phyloP scores from a whole-genome alignment of 2,888 invertebrate genomes.

The Lysandra bellargus region DNA sequence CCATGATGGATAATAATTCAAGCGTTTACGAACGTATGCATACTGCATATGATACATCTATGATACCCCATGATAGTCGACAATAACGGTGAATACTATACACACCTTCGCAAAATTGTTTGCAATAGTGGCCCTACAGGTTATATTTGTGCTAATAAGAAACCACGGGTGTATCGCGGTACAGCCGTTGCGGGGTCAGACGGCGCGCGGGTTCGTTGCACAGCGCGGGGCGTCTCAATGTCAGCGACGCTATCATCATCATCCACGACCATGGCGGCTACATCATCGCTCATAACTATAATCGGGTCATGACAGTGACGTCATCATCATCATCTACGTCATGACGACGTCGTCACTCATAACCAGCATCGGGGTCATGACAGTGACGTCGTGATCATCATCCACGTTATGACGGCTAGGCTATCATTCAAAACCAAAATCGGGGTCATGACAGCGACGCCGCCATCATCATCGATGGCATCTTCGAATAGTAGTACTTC shows the following conservation, averaged over 20 bases:
- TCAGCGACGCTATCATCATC: neutral
- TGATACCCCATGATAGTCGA: no score
- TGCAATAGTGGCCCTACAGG: neutral
- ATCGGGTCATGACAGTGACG: neutral
- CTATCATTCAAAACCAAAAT: neutral
- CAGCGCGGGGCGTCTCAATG: constrained; percentile 21
- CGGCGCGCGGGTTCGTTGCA: constrained; percentile 13
- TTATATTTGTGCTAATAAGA: neutral
- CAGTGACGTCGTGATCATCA: neutral
- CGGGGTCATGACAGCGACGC: neutral
- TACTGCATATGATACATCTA: no score
- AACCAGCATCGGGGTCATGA: neutral
- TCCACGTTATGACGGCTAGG: neutral
- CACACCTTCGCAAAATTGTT: no score
- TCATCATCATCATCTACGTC: no score
- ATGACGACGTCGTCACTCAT: no score
- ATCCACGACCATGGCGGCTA: neutral
- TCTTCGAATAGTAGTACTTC: no score
- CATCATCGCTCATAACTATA: neutral
- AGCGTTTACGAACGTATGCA: no score
- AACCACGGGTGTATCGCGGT: neutral
- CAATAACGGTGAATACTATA: no score
- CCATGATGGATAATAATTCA: no score
- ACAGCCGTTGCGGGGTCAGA: neutral
- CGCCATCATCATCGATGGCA: no score